These are phyloP conservation scores for Yasuhikotakia modesta DNA, from an alignment of 2,797 vertebrate genomes.

Conservation along the genomic window DNA sequence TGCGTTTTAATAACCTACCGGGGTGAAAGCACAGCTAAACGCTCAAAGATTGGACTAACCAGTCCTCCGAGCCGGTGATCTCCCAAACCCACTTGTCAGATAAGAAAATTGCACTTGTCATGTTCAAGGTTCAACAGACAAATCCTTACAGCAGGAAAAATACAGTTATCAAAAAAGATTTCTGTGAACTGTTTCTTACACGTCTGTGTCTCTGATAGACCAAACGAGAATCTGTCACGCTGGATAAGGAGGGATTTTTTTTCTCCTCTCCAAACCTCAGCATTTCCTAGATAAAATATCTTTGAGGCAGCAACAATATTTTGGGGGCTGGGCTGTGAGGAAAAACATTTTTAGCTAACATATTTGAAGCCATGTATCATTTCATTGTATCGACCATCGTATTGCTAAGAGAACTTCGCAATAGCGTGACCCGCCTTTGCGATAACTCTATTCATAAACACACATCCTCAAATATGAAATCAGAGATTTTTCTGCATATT, in stretches of 20 bases:
- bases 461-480: conserved; percentile 27
- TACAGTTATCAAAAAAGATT: conserved; percentile 64
- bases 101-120: conserved; percentile 68
- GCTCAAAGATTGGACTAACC: conserved; percentile 58
- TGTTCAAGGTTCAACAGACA: conserved; percentile 66
- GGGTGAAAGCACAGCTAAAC: conserved; percentile 34
- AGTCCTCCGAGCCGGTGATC: conserved; percentile 50
- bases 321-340: conserved; percentile 9
- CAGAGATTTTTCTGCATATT: not conserved
- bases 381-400: conserved; percentile 25
- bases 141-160: conserved; percentile 68
- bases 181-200: conserved; percentile 58
- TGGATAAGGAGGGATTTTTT: conserved; percentile 70
- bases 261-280: conserved; percentile 26
- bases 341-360: conserved; percentile 10
- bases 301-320: conserved; percentile 36
- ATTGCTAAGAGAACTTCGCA: conserved; percentile 13
- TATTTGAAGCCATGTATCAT: conserved; percentile 41
- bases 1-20: conserved; percentile 39
- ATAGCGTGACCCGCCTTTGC: not conserved
- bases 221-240: conserved; percentile 66
- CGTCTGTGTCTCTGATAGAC: conserved; percentile 63
- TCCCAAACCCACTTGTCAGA: conserved; percentile 54
- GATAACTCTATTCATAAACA: conserved; percentile 14
- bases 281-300: conserved; percentile 28